Conservation (phyloP, 2,113 vertebrate species). For the Pygoscelis antarcticus region DNA sequence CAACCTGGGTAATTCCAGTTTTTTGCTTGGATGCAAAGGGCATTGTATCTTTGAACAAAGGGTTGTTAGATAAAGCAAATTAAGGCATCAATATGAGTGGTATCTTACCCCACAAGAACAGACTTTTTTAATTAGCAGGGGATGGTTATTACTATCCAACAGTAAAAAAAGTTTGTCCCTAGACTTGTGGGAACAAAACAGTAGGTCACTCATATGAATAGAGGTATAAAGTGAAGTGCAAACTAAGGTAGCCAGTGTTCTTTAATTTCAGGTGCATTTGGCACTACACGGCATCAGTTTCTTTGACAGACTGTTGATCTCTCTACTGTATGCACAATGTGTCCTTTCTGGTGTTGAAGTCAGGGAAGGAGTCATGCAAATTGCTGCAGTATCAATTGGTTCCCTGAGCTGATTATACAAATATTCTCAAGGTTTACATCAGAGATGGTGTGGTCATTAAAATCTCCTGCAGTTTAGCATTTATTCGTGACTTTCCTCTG, state of each 20-base stretch:
- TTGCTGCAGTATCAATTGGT: neutral
- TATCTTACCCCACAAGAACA: neutral
- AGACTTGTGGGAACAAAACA: neutral
- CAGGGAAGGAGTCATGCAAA: neutral
- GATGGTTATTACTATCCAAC: neutral
- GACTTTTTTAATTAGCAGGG: neutral
- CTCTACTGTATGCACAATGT: neutral
- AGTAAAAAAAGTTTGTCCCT: neutral
- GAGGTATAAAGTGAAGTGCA: neutral
- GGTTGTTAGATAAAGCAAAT: neutral
- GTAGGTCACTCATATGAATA: fast-evolving
- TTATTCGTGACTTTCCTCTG: neutral
- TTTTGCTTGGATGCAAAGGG: neutral
- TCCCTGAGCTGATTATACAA: neutral
- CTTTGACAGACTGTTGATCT: neutral
- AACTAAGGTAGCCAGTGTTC: neutral
- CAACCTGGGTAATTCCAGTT: neutral
- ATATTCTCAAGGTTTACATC: neutral
- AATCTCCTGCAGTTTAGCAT: neutral
- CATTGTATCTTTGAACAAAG: neutral
- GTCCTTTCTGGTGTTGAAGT: neutral
- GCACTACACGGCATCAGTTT: neutral
- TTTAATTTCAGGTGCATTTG: neutral
- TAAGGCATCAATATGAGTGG: neutral
- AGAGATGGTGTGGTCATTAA: neutral